Conservation (phyloP, 2,888 invertebrate species). For the Spialia ferax region DNA sequence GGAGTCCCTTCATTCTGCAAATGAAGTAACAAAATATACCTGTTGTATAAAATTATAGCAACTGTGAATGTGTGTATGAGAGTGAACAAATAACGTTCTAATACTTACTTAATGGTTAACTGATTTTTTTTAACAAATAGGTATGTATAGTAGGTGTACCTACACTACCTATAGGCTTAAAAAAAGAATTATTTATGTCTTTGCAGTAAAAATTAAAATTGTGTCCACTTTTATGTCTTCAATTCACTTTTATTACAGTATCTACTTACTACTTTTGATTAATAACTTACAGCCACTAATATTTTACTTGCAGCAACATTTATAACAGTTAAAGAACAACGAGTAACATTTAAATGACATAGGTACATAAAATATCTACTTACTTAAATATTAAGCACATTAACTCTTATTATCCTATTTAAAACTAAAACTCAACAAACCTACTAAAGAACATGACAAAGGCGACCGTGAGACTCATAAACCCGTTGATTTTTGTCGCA, state of each 20-base stretch:
- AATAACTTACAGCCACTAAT: not conserved
- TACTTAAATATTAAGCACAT: not conserved
- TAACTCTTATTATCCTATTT: not conserved
- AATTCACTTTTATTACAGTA: not conserved
- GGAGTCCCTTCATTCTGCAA: no score
- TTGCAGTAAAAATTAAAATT: no score
- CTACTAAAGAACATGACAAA: slow-evolving; percentile 41
- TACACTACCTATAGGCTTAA: no score
- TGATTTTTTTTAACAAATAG: no score
- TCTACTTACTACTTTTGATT: not conserved
- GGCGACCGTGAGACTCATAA: slow-evolving; percentile 43
- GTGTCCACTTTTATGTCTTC: no score
- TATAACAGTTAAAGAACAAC: slow-evolving; percentile 2
- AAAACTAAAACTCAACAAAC: slow-evolving; percentile 3
- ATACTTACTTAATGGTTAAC: no score
- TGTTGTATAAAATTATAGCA: no score
- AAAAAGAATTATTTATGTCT: no score
- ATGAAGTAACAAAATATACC: no score
- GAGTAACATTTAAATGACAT: not conserved
- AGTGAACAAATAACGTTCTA: no score
- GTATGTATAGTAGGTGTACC: no score
- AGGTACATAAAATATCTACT: not conserved
- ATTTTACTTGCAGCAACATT: slow-evolving; percentile 3
- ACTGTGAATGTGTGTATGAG: no score
- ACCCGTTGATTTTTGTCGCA: slow-evolving; percentile 50